Base-by-base conservation (phyloP, 2,113 vertebrate genomes). In the Alaudala cheleensis region DNA sequence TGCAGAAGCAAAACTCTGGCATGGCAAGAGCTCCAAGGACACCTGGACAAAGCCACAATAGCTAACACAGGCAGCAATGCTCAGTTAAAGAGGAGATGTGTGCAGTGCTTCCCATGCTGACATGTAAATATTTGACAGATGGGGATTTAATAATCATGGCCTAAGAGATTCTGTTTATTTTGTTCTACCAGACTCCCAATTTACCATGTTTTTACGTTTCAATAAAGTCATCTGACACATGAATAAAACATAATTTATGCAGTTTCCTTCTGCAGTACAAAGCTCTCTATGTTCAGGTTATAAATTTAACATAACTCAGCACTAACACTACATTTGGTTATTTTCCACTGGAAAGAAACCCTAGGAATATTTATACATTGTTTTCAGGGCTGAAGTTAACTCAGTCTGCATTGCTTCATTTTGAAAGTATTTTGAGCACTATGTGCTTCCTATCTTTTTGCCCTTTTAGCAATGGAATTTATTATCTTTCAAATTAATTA, bases 261-360 rank as follows among this genome's bases (percentile, higher is more conserved):
- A 29, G 40, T 64, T 86, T 64, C 12, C 37, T 86, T 73, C 76
- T 86, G 82, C 37, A 83, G 34, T 61, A 90, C 71, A 93, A 87
- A 93, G 79, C 71, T 73, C 10, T 76, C 47, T 57, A 6, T 34
- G 6, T 56, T 86, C 64, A 90, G 34, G 40, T 45, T 66, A 61
- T 83, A 94, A 90, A 96, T 94, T 65, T 82, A 37, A 91, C 83
- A 51, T 88, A 91, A 82, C 45, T 77, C 62, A 70, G 71, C 54
- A 86, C 54, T 70, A 81, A 70, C 53, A 77, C 21, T 49, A 70
- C 77, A 92, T 80, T 42, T 81, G 22, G n/a, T 34, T 28, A 53
- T 83, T 66, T 90, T 77, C 33, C 47, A 76, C 50, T 51, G 16
- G 34, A 80, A 34, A 88, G 69, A 94, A 90, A 14, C 6, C 10